These are phyloP conservation scores for Hyposmocoma kahamanoa DNA, from an alignment of 1,140 invertebrate genomes.

Conservation along the genomic window DNA sequence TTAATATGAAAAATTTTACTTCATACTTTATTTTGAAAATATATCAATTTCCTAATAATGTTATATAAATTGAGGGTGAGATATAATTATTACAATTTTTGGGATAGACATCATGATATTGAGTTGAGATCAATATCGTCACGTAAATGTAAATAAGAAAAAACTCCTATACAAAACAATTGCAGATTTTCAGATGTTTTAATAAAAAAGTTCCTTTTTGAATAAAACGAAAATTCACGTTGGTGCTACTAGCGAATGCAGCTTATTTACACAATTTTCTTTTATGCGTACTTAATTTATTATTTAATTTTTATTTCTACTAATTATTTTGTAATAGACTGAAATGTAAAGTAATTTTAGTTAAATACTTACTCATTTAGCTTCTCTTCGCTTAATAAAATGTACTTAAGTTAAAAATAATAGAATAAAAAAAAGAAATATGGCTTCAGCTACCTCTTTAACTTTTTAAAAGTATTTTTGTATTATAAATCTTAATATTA, in stretches of 20 bases:
- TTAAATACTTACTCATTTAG: background rate
- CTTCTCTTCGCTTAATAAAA: no score
- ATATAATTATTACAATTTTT: no score
- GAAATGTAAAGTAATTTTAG: background rate
- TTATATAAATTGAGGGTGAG: no score
- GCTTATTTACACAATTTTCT: slow-evolving; percentile 22
- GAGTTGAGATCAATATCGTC: no score
- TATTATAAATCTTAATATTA: slow-evolving; percentile 45
- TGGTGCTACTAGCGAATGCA: slow-evolving; percentile 46
- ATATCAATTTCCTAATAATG: no score
- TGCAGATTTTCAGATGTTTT: slow-evolving; percentile 17
- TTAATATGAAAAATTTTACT: no score
- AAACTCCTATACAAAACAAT: no score
- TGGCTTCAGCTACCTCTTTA: slow-evolving; percentile 59
- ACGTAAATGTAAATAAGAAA: no score
- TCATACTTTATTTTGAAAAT: no score
- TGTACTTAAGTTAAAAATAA: slow-evolving; percentile 17
- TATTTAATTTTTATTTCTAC: no score
- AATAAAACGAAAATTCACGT: slow-evolving; percentile 22
- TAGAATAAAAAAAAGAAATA: slow-evolving; percentile 30
- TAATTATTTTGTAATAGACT: slow-evolving; percentile 10
- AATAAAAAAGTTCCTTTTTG: slow-evolving; percentile 13
- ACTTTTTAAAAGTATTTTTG: slow-evolving; percentile 61
- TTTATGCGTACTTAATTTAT: slow-evolving; percentile 43
- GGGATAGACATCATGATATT: no score